Evolutionary conservation across 1,140 invertebrate species (phyloP), one percentile per base, ranked within the genome.

Genomic region (Cataglyphis hispanica): DNA sequence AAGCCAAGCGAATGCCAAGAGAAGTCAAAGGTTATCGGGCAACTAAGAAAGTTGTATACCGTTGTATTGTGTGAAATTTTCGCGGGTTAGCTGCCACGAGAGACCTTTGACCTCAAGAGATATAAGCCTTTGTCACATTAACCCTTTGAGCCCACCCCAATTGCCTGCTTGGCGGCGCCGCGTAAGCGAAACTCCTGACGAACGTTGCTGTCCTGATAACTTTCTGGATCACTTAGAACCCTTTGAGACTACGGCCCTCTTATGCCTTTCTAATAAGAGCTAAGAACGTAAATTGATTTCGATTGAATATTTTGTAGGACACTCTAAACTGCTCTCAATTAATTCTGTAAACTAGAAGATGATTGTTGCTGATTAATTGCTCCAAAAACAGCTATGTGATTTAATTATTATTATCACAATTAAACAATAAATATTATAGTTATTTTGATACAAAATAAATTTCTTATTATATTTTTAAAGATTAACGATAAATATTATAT

Each of bases 171-270:
- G 43, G 53, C 16, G 31, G 40, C 40, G 72, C 25, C 37, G 67
- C 31, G 19, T 25, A 10, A 50, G 43, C 34, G 25, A n/a, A 83
- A 63, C 86, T 92, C 87, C 69, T 90, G 34, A 53, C 31, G 43
- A 16, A 46, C 19, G 61, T 78, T 93, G 86, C 34, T 92, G 13
- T 2, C 90, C 88, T 92, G 89, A 85, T 93, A 92, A 56, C 76
- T 93, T 92, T 92, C 89, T 88, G 85, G 89, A 90, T 91, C 88
- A 90, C 74, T 61, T 85, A 53, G 84, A 91, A 91, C 87, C 86
- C 91, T 92, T 91, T 86, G 72, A 87, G 87, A 89, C 56, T 69
- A 53, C 72, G 70, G 58, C 67, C 43, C 63, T 83, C 80, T 89
- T 56, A 89, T 92, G 83, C 70, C 89, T 89, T 90, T 89, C 89